Evolutionary conservation across 2,113 vertebrate genomes (phyloP).

Genomic region (Alethe castanea): DNA sequence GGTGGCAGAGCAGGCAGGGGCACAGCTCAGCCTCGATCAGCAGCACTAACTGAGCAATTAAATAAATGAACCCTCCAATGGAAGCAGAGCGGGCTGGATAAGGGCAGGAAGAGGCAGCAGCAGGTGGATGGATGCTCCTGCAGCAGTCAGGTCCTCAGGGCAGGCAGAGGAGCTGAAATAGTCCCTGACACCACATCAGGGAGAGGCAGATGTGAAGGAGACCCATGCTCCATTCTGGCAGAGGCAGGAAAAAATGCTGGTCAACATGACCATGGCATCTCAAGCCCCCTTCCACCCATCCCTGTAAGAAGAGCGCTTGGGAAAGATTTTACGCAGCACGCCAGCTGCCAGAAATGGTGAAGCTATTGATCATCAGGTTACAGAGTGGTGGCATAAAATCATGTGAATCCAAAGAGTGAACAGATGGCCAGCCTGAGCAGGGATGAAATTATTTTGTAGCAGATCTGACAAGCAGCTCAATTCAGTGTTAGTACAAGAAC

Average conservation of each 20-base stretch:
- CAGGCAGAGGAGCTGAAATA: background rate
- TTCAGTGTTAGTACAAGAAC: slow-evolving; percentile 16
- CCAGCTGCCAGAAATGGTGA: slow-evolving; percentile 30
- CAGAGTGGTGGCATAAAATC: slow-evolving; percentile 27
- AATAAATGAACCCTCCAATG: background rate
- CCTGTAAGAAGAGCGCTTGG: background rate
- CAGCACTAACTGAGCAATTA: background rate
- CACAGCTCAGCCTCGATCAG: background rate
- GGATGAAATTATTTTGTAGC: slow-evolving; percentile 50
- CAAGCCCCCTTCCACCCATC: background rate
- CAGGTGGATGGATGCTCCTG: background rate
- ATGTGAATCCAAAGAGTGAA: slow-evolving; percentile 36
- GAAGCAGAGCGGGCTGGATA: background rate
- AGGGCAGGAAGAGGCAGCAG: background rate
- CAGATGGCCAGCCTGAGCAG: slow-evolving; percentile 36
- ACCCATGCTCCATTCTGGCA: accelerated
- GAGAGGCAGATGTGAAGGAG: background rate
- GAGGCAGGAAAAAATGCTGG: background rate
- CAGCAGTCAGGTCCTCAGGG: background rate
- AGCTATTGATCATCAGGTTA: slow-evolving; percentile 59
- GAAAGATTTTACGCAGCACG: background rate
- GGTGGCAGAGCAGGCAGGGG: background rate
- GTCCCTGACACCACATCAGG: accelerated
- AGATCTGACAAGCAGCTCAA: slow-evolving; percentile 51
- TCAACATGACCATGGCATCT: background rate